Evolutionary conservation across 2,797 vertebrate genomes (phyloP), one percentile per base, ranked within the genome.

Genomic region (Macropodus opercularis): DNA sequence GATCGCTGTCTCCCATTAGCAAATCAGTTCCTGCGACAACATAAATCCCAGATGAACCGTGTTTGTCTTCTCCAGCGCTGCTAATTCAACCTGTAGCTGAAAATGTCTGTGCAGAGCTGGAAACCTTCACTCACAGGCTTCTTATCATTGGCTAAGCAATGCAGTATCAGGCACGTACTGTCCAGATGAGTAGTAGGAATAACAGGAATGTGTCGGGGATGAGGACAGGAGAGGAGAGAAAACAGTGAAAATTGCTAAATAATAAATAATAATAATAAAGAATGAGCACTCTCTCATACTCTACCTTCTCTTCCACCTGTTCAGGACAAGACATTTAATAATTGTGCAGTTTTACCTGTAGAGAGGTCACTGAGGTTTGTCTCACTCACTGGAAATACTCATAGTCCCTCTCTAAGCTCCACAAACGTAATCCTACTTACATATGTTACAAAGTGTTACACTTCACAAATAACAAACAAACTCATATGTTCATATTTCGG

Each of bases 211-310:
- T 12, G 7, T 34, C 3, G 22, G 47, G 87, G 89, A 84, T 80
- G 72, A 86, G 81, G 91, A 79, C 70, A 67, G 83, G 83, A 69
- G 84, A 77, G 38, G 69, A 15, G 40, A 11, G n/a, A 5, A 35
- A 35, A 41, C 14, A 17, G 3, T 10, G 27, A 44, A 65, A 89
- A 77, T 86, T 80, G 85, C n/a, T n/a, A n/a, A n/a, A n/a, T n/a
- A n/a, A n/a, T n/a, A n/a, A n/a, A n/a, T n/a, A n/a, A n/a, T n/a
- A n/a, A n/a, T n/a, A n/a, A n/a, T n/a, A n/a, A n/a, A n/a, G n/a
- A n/a, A n/a, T n/a, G n/a, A n/a, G n/a, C n/a, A n/a, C n/a, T n/a
- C n/a, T n/a, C n/a, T n/a, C n/a, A n/a, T n/a, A n/a, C n/a, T n/a
- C n/a, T n/a, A n/a, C n/a, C n/a, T n/a, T n/a, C n/a, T n/a, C n/a